Percentiles rank a stretch among this genome's conserved stretches.
These are phyloP conservation scores for Megastigmus dorsalis DNA, from an alignment of 2,888 invertebrate genomes.

Conservation along the genomic window DNA sequence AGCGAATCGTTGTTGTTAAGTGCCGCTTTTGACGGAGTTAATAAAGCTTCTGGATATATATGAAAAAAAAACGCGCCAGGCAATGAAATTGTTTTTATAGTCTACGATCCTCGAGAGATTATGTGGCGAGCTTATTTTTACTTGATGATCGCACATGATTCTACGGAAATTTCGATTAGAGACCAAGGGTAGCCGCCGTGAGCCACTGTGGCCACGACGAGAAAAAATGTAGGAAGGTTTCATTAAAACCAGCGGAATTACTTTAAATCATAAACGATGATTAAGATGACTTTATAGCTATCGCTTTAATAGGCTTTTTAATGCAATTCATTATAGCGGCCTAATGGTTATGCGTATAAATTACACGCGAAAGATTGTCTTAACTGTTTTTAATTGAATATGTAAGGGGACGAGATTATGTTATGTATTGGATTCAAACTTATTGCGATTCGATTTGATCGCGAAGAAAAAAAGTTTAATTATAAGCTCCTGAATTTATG, in stretches of 20 bases:
- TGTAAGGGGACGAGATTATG: too few species aligned
- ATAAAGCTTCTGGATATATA: too few species aligned
- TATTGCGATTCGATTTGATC: too few species aligned
- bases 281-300: conserved; percentile 5
- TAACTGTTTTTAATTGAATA: neutral
- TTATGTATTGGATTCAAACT: too few species aligned
- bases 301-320: neutral
- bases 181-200: too few species aligned
- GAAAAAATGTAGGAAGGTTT: conserved; percentile 9
- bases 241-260: neutral
- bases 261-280: conserved; percentile 8
- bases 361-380: neutral
- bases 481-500: too few species aligned
- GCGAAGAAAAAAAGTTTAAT: too few species aligned
- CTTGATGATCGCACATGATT: neutral
- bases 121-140: neutral
- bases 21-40: too few species aligned
- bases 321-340: neutral
- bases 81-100: too few species aligned
- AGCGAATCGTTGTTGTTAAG: too few species aligned
- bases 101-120: too few species aligned
- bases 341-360: conserved; percentile 8
- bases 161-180: neutral
- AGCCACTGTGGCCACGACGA: neutral
- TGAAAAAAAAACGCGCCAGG: too few species aligned